Conservation (phyloP, 1,140 invertebrate species). For the Trichogramma pretiosum region DNA sequence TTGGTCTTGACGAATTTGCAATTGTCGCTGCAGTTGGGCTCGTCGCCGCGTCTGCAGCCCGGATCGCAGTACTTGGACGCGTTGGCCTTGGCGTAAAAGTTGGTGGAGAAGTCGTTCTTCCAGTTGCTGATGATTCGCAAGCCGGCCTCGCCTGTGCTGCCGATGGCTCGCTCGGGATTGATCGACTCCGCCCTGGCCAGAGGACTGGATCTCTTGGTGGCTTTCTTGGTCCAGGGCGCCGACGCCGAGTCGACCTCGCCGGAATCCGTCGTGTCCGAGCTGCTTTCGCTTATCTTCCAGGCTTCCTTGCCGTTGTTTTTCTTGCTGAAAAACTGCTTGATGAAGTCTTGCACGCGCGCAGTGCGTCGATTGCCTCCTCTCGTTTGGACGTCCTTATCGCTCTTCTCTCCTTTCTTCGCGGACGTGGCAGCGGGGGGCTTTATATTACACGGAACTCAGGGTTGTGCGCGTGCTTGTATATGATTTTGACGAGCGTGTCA, state of each 20-base stretch:
- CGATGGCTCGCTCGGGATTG: not conserved
- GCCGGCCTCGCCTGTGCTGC: slow-evolving; percentile 2
- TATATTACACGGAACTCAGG: too few species aligned
- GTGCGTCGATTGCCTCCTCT: not conserved
- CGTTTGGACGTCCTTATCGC: too few species aligned
- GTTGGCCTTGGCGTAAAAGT: not conserved
- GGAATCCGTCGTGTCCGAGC: not conserved
- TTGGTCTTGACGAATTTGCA: slow-evolving; percentile 1
- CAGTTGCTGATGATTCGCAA: not conserved
- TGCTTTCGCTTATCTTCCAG: slow-evolving; percentile 1
- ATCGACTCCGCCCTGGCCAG: not conserved
- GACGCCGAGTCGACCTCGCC: not conserved
- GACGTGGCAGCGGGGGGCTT: too few species aligned
- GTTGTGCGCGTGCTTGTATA: too few species aligned
- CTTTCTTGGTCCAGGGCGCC: not conserved
- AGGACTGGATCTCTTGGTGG: too few species aligned
- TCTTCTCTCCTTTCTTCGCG: too few species aligned
- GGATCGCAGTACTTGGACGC: not conserved
- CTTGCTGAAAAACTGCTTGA: not conserved
- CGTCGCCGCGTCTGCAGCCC: not conserved
- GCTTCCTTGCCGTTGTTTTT: not conserved
- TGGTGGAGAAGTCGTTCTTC: slow-evolving; percentile 2
- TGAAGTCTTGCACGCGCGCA: slow-evolving; percentile 1
- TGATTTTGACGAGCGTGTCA: too few species aligned
- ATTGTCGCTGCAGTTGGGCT: not conserved